Evolutionary conservation across 2,113 vertebrate genomes (phyloP), one percentile per base, ranked within the genome.

Genomic region (Nothobranchius kuhntae): DNA sequence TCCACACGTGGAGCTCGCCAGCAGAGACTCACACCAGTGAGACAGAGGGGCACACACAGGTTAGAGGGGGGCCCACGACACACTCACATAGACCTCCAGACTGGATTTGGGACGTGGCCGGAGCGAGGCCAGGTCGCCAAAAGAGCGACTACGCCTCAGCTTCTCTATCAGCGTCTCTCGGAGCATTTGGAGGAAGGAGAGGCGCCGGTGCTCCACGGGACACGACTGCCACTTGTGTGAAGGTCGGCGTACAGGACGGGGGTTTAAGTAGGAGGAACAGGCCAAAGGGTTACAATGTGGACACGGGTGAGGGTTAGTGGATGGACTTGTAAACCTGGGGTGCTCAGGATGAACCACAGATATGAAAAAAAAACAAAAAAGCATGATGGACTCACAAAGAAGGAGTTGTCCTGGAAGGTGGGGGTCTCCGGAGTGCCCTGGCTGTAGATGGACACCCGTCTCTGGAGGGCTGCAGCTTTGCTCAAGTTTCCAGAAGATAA

Each of bases 351-450:
- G 55, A 48, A 44, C 62, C 13, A 26, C 58, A 52, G 24, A 64
- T 38, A 40, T 30, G 2, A 30, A 44, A 45, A 11, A 13, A 1
- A 3, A 13, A 8, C 2, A 54, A 53, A 46, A 3, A 57, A 3
- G 24, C 7, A 48, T 35, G 11, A 35, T 26, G 61, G 26, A 95
- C 97, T 98, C 92, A 99, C 98, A 71, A 98, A 98, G 89, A 99
- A 98, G 15, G 96, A 89, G 62, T 94, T 92, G 62, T 98, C 96
- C 90, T 96, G 96, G 92, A 97, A 96, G 78, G 93, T 95, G 75
- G 98, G 98, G 0, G 98, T 98, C 83, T 99, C 98, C 0, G 96
- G 98, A 7, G 96, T 97, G 70, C 96, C 95, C 91, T 98, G 98
- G 91, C 96, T 99, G 86, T 98, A 98, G 81, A 98, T 87, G 4